These are phyloP conservation scores for Dryocosmus kuriphilus DNA, from an alignment of 2,888 invertebrate genomes.

Conservation along the genomic window DNA sequence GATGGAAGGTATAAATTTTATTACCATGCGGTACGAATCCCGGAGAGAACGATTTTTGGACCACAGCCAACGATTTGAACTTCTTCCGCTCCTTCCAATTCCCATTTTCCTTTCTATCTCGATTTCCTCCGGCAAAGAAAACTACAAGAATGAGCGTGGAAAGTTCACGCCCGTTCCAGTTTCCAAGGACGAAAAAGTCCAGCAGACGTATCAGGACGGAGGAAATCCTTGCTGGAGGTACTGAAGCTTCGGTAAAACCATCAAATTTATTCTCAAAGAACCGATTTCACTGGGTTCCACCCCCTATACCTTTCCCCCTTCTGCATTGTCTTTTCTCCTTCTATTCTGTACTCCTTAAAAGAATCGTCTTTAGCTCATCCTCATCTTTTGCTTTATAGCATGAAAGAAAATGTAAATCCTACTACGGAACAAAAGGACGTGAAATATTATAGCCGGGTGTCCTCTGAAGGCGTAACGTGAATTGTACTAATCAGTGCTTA, in stretches of 20 bases:
- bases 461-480: conserved; percentile 14
- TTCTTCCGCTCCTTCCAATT: conserved; percentile 28
- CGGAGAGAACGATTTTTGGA: conserved; percentile 42
- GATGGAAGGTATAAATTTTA: conserved; percentile 42
- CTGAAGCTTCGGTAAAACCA: conserved; percentile 55
- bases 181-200: conserved; percentile 51
- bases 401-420: conserved; percentile 15
- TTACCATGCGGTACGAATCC: conserved; percentile 11
- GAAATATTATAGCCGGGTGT: conserved; percentile 16
- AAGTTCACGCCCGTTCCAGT: conserved; percentile 54
- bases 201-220: conserved; percentile 46
- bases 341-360: conserved; percentile 9
- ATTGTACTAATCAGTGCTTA: conserved; percentile 7
- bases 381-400: conserved; percentile 22
- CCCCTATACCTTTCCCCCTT: background rate
- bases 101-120: conserved; percentile 41
- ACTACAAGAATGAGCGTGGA: conserved; percentile 46
- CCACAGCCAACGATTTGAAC: conserved; percentile 33
- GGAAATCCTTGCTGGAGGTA: conserved; percentile 39
- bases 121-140: conserved; percentile 46
- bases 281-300: conserved; percentile 45
- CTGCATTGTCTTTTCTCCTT: background rate
- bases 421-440: conserved; percentile 22
- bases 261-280: conserved; percentile 60
- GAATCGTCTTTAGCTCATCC: conserved; percentile 10